These are phyloP conservation scores for Corvus cornix DNA, from an alignment of 2,113 vertebrate species.

Conservation along the genomic window DNA sequence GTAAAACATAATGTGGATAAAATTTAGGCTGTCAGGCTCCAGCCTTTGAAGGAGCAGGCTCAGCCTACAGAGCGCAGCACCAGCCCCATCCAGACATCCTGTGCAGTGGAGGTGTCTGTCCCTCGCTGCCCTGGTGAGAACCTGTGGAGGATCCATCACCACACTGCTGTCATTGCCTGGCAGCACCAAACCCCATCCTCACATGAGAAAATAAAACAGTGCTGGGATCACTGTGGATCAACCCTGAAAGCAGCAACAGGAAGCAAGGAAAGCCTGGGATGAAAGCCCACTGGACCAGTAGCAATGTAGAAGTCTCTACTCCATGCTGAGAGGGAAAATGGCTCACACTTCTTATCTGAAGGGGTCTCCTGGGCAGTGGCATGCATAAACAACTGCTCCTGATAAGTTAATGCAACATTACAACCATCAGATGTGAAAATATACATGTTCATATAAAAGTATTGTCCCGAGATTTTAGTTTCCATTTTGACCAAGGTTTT, in stretches of 20 bases:
- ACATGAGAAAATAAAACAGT: not conserved
- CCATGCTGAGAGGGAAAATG: constrained; percentile 7
- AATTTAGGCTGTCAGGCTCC: not conserved
- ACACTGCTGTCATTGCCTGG: not conserved
- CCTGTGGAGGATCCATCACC: not conserved
- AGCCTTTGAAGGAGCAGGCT: not conserved
- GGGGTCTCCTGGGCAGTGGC: not conserved
- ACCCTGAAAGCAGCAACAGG: not conserved
- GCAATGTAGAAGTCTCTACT: not conserved
- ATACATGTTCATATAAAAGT: constrained; percentile 35
- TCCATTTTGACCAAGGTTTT: constrained; percentile 64
- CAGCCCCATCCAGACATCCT: not conserved
- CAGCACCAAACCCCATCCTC: not conserved
- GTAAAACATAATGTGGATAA: not conserved
- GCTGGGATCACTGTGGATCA: not conserved
- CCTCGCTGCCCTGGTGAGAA: not conserved
- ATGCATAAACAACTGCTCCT: constrained; percentile 46
- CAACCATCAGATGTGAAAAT: constrained; percentile 59
- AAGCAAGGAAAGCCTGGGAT: not conserved
- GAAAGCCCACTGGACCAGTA: not conserved
- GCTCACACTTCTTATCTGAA: constrained; percentile 46
- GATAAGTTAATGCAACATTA: constrained; percentile 60
- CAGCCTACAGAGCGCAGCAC: not conserved
- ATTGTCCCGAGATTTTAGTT: constrained; percentile 42
- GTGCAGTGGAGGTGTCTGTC: not conserved